These are phyloP conservation scores for Berghia stephanieae DNA, from an alignment of 1,140 invertebrate genomes.

Conservation along the genomic window DNA sequence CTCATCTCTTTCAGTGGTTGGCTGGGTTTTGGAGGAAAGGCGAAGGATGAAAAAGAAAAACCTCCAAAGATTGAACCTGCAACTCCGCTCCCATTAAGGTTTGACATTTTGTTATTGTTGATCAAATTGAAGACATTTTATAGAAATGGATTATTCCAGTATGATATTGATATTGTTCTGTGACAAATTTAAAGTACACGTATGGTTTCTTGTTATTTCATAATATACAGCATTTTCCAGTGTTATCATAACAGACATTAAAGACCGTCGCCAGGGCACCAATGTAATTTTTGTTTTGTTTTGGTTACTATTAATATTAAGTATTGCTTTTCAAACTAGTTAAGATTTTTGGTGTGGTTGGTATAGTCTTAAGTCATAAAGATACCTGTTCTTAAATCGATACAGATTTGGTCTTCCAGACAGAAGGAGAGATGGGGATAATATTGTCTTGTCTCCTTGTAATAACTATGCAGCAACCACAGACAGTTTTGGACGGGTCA, in stretches of 20 bases:
- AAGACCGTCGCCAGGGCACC: no score
- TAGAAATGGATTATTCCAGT: background rate
- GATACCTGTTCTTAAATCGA: background rate
- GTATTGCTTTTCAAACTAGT: no score
- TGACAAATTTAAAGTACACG: background rate
- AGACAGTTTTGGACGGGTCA: slow-evolving; percentile 87
- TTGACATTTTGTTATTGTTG: background rate
- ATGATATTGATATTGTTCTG: background rate
- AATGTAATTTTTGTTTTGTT: no score
- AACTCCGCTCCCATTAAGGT: slow-evolving; percentile 64
- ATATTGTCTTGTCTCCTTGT: slow-evolving; percentile 81
- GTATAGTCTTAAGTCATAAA: no score
- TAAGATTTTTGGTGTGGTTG: no score
- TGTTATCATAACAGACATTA: no score
- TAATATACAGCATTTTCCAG: background rate
- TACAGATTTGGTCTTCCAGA: slow-evolving; percentile 84
- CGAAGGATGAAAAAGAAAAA: slow-evolving; percentile 59
- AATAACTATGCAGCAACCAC: slow-evolving; percentile 81
- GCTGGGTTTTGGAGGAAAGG: slow-evolving; percentile 62
- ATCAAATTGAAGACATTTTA: background rate
- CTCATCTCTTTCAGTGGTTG: slow-evolving; percentile 61
- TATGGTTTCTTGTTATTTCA: background rate
- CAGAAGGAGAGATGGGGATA: slow-evolving; percentile 77
- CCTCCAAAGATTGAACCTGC: slow-evolving; percentile 70
- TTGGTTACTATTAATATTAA: no score